Evolutionary conservation across 2,797 vertebrate species (phyloP), one percentile per base, ranked within the genome.

Genomic region (Astyanax mexicanus): DNA sequence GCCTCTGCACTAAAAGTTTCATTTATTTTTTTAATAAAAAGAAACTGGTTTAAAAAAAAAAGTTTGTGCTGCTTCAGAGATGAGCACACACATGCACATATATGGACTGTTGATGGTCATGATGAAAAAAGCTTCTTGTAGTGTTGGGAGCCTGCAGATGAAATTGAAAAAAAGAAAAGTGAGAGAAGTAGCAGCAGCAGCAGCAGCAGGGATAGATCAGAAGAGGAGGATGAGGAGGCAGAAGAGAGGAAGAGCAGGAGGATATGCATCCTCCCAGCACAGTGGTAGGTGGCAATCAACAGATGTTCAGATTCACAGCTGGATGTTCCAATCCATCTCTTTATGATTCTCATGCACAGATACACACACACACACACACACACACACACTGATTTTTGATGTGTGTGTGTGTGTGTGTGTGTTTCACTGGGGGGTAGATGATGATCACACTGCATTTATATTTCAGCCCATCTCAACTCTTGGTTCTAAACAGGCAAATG

Each of bases 291-390:
- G 69, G 62, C 25, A 23, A 77, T 70, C 13, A 54, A 13, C 45
- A 54, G 66, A 62, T 52, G 64, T 25, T 65, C 72, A 44, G 27
- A 29, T 47, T 38, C 52, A 49, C 44, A 61, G 74, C 66, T 55
- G 67, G 54, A 69, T 62, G 15, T 42, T 75, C 55, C 65, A 19
- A 45, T 54, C 21, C 4, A 51, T 21, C 74, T 68, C 23, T 51
- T 65, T 32, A 19, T 29, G 32, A 27, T 42, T 42, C 6, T 52
- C 47, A 23, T 21, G n/a, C n/a, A 19, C 4, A 49, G 1, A 21
- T 6, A 25, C 10, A 17, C 23, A 29, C 47, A 70, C 32, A 21
- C 2, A n/a, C n/a, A 19, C 4, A 49, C 1, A 21, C 6, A 25
- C 10, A 17, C 23, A 29, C 47, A 70, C 32, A 21, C 2, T 15